A percentile compares a stretch with the other conserved stretches of the same genome.
phyloP scores from a whole-genome alignment of 2,113 vertebrate genomes.

The Pao palembangensis region DNA sequence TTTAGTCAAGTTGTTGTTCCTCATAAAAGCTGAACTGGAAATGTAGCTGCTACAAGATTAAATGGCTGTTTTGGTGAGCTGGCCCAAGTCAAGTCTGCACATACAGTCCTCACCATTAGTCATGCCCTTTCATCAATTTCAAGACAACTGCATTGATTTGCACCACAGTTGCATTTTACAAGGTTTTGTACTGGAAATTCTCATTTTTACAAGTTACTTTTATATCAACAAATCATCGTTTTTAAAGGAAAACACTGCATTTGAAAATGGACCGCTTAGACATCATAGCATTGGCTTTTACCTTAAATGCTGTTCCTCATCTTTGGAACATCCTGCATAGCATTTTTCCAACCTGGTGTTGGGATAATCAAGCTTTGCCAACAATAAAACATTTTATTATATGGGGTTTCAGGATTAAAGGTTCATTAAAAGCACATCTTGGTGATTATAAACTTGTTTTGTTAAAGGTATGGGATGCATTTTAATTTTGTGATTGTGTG shows the following conservation, averaged over 20 bases:
- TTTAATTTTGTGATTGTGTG: conserved; percentile 50
- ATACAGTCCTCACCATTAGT: conserved; percentile 56
- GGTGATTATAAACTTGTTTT: conserved; percentile 42
- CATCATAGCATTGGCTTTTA: conserved; percentile 71
- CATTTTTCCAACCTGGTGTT: conserved; percentile 69
- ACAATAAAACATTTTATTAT: conserved; percentile 61
- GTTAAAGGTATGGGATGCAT: conserved; percentile 52
- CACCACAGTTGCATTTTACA: conserved; percentile 80
- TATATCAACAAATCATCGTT: conserved; percentile 80
- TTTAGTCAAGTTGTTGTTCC: conserved; percentile 39
- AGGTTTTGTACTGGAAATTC: conserved; percentile 80
- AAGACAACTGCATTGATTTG: conserved; percentile 65
- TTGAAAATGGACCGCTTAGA: conserved; percentile 63
- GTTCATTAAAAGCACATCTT: conserved; percentile 57
- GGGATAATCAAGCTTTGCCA: conserved; percentile 58
- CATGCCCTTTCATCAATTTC: conserved; percentile 46
- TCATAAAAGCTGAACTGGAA: conserved; percentile 75
- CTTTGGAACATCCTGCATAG: conserved; percentile 65
- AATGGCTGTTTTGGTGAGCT: conserved; percentile 66
- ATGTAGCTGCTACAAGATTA: conserved; percentile 84
- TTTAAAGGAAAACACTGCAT: conserved; percentile 68
- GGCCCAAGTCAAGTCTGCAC: conserved; percentile 61
- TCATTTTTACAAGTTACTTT: conserved; percentile 79
- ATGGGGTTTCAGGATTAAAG: conserved; percentile 48
- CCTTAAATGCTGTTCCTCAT: conserved; percentile 54